Evolutionary conservation across 2,113 vertebrate genomes (phyloP).

Genomic region (Butorides virescens): DNA sequence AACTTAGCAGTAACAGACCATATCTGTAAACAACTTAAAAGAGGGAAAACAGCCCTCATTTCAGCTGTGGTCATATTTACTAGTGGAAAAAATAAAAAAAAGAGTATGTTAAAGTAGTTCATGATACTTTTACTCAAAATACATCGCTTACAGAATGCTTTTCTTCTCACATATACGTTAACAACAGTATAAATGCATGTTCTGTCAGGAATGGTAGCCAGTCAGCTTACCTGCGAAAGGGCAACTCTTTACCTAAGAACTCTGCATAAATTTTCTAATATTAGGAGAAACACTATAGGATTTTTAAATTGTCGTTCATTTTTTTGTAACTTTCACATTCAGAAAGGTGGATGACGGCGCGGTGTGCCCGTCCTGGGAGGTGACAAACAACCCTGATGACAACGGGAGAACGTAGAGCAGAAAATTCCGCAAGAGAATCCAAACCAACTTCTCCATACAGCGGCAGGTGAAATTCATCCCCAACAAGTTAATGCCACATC

Average conservation of each 20-base stretch:
- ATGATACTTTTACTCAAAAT: neutral
- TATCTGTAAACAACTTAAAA: neutral
- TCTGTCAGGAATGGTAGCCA: neutral
- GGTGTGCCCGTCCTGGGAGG: neutral
- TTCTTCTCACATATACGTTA: neutral
- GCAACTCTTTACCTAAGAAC: neutral
- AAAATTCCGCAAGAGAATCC: neutral
- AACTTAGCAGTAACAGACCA: neutral
- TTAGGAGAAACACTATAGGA: neutral
- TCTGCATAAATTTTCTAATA: neutral
- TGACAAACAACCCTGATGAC: neutral
- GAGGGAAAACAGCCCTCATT: neutral
- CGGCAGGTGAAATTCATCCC: neutral
- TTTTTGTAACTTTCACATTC: neutral
- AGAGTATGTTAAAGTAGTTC: neutral
- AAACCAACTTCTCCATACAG: neutral
- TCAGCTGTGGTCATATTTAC: neutral
- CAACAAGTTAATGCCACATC: fast-evolving
- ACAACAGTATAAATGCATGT: neutral
- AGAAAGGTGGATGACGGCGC: neutral
- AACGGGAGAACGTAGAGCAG: fast-evolving
- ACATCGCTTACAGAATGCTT: neutral
- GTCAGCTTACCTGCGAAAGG: neutral
- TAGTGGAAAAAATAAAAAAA: neutral
- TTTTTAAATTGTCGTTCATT: neutral